Evolutionary conservation across 2,113 vertebrate genomes (phyloP).

Genomic region (Sebastes fasciatus): DNA sequence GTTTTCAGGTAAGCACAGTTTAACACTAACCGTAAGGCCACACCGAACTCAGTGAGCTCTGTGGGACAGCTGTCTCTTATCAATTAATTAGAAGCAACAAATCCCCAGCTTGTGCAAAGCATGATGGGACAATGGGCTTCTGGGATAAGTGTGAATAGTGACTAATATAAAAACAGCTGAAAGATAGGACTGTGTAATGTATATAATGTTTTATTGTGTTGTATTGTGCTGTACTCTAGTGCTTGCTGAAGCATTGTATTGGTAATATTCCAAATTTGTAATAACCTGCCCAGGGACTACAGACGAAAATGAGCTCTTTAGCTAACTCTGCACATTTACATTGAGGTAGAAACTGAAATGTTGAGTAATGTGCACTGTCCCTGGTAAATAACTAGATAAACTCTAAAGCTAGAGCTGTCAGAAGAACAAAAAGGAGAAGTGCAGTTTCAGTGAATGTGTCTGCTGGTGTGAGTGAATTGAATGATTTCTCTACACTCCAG

Average conservation of each 20-base stretch:
- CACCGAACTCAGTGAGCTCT: background rate
- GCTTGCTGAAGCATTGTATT: too few species aligned
- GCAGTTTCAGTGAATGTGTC: background rate
- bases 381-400: too few species aligned
- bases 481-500: slow-evolving; percentile 5
- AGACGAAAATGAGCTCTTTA: too few species aligned
- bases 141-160: background rate
- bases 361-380: too few species aligned
- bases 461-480: slow-evolving; percentile 11
- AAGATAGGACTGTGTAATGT: background rate
- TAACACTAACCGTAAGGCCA: background rate
- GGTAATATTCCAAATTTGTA: too few species aligned
- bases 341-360: too few species aligned
- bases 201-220: too few species aligned
- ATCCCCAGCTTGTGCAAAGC: background rate
- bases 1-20: background rate
- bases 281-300: too few species aligned
- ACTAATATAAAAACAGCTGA: background rate
- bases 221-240: too few species aligned
- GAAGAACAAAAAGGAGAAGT: background rate
- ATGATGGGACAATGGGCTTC: background rate
- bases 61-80: background rate
- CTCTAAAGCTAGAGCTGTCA: background rate
- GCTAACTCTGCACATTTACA: too few species aligned
- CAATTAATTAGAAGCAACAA: background rate